Evolutionary conservation across 1,140 invertebrate species (phyloP).

Genomic region (Neotoxoptera formosana): DNA sequence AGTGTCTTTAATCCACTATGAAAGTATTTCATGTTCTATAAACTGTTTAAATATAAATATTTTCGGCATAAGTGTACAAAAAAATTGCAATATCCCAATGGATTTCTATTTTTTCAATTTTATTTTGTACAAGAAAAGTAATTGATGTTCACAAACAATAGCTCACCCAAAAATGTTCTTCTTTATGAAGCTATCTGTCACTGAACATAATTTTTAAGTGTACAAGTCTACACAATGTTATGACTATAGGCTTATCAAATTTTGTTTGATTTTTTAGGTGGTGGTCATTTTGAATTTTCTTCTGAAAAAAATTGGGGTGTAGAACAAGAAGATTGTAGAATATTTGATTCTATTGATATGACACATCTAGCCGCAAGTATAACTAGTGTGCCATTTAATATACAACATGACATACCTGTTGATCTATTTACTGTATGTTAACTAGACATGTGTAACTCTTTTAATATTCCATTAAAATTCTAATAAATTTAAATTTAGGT

Average conservation of each 20-base stretch:
- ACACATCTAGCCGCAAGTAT: conserved; percentile 39
- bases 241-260: not conserved
- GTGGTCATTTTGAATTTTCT: conserved; percentile 54
- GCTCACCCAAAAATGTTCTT: too few relatives aligned
- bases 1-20: too few relatives aligned
- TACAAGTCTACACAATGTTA: not conserved
- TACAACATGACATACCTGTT: conserved; percentile 33
- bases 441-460: not conserved
- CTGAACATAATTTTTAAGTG: too few relatives aligned
- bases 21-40: too few relatives aligned
- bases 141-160: too few relatives aligned
- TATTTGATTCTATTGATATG: conserved; percentile 43
- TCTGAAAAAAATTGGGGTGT: conserved; percentile 54
- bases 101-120: too few relatives aligned
- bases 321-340: conserved; percentile 31
- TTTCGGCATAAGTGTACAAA: too few relatives aligned
- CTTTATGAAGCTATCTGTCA: too few relatives aligned
- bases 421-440: conserved; percentile 42
- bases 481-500: conserved; percentile 33
- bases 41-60: too few relatives aligned
- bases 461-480: not conserved
- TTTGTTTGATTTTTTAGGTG: conserved; percentile 13
- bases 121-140: too few relatives aligned
- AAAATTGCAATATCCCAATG: too few relatives aligned
- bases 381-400: conserved; percentile 44